Conservation (phyloP, 1,140 invertebrate species). For the Tetraneura akinire region DNA sequence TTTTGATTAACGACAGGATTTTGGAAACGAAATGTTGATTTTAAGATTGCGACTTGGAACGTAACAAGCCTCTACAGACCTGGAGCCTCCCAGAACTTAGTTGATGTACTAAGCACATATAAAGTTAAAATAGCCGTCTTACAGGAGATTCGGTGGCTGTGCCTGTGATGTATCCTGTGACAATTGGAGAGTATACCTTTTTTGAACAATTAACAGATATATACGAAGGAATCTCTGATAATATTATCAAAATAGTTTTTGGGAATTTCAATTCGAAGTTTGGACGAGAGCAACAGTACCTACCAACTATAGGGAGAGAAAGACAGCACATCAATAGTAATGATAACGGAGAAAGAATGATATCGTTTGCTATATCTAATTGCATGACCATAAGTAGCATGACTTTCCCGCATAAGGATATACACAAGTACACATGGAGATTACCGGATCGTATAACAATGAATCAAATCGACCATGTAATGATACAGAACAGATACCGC, state of each 20-base stretch:
- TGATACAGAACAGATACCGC: too few species aligned
- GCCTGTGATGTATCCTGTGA: too few species aligned
- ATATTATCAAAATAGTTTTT: background rate
- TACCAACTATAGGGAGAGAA: slow-evolving; percentile 56
- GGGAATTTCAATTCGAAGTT: too few species aligned
- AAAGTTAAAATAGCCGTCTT: background rate
- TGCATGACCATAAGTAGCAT: background rate
- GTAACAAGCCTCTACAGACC: background rate
- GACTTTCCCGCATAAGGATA: slow-evolving; percentile 19
- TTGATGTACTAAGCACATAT: slow-evolving; percentile 7
- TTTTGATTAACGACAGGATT: background rate
- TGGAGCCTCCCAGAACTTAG: slow-evolving; percentile 3
- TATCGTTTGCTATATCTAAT: slow-evolving; percentile 53
- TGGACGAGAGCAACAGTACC: background rate
- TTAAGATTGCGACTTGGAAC: background rate
- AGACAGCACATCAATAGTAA: slow-evolving; percentile 55
- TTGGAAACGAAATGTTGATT: background rate
- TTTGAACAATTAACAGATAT: slow-evolving; percentile 41
- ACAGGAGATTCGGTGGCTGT: background rate
- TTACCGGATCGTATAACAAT: too few species aligned
- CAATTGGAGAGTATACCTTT: background rate
- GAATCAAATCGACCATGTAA: too few species aligned
- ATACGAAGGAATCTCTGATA: slow-evolving; percentile 51
- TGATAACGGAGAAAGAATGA: slow-evolving; percentile 53
- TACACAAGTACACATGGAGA: slow-evolving; percentile 17